phyloP scores from a whole-genome alignment of 2,797 vertebrate species.

The Channa striata region DNA sequence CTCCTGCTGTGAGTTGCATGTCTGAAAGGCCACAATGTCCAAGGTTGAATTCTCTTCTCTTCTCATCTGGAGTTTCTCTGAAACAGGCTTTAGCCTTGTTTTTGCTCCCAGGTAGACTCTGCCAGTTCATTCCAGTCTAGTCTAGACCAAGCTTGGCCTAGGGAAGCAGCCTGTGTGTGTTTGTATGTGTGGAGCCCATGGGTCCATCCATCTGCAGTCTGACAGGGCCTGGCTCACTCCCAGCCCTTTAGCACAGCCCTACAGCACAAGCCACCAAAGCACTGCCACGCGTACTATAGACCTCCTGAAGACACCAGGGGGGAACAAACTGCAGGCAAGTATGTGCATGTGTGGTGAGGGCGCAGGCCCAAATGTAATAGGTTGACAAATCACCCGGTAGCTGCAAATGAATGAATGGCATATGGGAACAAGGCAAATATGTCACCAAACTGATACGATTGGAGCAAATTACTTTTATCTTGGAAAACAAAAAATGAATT shows the following conservation, averaged over 20 bases:
- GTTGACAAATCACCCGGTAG: slow-evolving; percentile 73
- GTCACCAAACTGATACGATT: slow-evolving; percentile 58
- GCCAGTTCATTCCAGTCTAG: slow-evolving; percentile 20
- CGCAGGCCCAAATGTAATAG: slow-evolving; percentile 67
- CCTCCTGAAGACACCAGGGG: slow-evolving; percentile 51
- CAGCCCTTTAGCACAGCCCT: slow-evolving; percentile 75
- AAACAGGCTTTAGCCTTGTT: slow-evolving; percentile 21
- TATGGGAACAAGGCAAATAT: slow-evolving; percentile 61
- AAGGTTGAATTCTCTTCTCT: no score
- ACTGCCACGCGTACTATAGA: slow-evolving; percentile 45
- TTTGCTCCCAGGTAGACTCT: slow-evolving; percentile 30
- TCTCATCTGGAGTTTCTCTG: no score
- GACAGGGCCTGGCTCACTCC: slow-evolving; percentile 69
- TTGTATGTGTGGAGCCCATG: slow-evolving; percentile 16
- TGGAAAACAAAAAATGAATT: slow-evolving; percentile 71
- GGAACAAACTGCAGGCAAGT: slow-evolving; percentile 21
- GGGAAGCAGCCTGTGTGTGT: slow-evolving; percentile 10
- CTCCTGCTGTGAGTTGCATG: no score
- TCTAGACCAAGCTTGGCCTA: slow-evolving; percentile 4
- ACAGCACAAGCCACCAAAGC: slow-evolving; percentile 61
- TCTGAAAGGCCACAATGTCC: no score
- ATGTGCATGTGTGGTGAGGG: slow-evolving; percentile 36
- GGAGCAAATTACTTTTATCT: slow-evolving; percentile 64
- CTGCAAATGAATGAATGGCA: slow-evolving; percentile 73
- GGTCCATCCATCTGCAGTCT: slow-evolving; percentile 74